Evolutionary conservation across 1,140 invertebrate species (phyloP), one percentile per base, ranked within the genome.

Genomic region (Drosophila melanica): DNA sequence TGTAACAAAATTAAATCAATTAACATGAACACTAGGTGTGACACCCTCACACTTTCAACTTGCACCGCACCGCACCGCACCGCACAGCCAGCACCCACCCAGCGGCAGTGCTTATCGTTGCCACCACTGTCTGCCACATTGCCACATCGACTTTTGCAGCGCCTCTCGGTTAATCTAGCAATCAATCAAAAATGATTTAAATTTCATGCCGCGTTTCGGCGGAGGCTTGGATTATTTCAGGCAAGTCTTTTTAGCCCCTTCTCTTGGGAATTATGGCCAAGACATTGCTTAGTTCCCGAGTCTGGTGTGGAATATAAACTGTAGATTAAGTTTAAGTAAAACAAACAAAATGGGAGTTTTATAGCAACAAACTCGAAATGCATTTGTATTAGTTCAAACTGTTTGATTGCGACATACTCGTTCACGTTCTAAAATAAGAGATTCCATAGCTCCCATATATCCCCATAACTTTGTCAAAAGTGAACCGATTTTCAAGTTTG

Each of bases 161-260:
- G 53, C 51, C 41, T 58, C 30, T 67, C 30, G 64, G 45, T 71
- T 87, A 90, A 90, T 90, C 86, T 76, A 59, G 69, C 86, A 90
- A 90, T 90, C 86, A 90, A 90, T 90, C 86, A 90, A 90, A 68
- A 87, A 80, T 90, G 79, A 90, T 90, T 90, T 90, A 75, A 90
- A 90, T 90, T 90, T 90, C 81, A 81, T 81, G 69, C 77, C 79
- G 70, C 79, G 76, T 84, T 71, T 67, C 81, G 45, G 10, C 39
- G 23, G 14, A 44, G 18, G 18, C 44, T 48, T 51, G 8, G n/a
- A 14, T 23, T 50, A 50, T 14, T 33, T 47, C 23, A 54, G 39
- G 39, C 53, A 33, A 33, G 48, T 27, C 23, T 1, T 0, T 27
- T 7, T 5, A 5, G 27, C 27, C 27, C 27, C 27, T 27, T 5